These are phyloP conservation scores for Drosophila subpulchrella DNA, from an alignment of 1,140 invertebrate species.

Conservation along the genomic window DNA sequence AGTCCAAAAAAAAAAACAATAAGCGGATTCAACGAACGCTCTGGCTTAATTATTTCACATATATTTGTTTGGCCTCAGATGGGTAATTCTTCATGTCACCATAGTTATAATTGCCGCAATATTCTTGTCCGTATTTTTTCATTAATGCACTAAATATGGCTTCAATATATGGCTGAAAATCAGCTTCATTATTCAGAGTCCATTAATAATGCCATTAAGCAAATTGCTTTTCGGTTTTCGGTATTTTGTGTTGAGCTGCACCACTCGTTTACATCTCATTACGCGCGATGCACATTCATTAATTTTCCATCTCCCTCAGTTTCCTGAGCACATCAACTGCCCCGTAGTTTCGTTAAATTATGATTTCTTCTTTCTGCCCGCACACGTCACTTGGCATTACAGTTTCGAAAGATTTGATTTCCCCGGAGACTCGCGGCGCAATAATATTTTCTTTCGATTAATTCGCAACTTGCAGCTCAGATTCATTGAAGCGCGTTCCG, in stretches of 20 bases:
- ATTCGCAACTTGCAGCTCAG: constrained; percentile 24
- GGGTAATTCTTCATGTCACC: background rate
- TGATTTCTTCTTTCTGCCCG: constrained; percentile 11
- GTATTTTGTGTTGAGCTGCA: constrained; percentile 8
- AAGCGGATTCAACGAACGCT: background rate
- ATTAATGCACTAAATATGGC: constrained; percentile 2
- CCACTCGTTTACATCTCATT: constrained; percentile 26
- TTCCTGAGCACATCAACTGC: constrained; percentile 2
- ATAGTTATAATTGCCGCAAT: constrained; percentile 4
- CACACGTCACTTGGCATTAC: constrained; percentile 57
- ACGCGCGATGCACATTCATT: constrained; percentile 29
- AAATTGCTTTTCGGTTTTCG: constrained; percentile 17
- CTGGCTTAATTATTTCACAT: background rate
- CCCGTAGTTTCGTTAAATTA: constrained; percentile 20
- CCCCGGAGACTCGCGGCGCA: constrained; percentile 9
- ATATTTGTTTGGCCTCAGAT: background rate
- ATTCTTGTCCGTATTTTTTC: constrained; percentile 9
- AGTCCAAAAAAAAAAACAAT: background rate
- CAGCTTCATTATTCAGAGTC: constrained; percentile 23
- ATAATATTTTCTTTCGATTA: constrained; percentile 47
- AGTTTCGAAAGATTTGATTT: constrained; percentile 4
- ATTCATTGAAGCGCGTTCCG: constrained; percentile 28
- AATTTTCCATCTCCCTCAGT: constrained; percentile 4
- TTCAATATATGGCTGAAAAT: background rate
- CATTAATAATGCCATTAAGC: constrained; percentile 42